Percentiles rank a stretch among this genome's conserved stretches.
Evolutionary conservation across 2,113 vertebrate genomes (phyloP).

Genomic region (Clarias gariepinus): DNA sequence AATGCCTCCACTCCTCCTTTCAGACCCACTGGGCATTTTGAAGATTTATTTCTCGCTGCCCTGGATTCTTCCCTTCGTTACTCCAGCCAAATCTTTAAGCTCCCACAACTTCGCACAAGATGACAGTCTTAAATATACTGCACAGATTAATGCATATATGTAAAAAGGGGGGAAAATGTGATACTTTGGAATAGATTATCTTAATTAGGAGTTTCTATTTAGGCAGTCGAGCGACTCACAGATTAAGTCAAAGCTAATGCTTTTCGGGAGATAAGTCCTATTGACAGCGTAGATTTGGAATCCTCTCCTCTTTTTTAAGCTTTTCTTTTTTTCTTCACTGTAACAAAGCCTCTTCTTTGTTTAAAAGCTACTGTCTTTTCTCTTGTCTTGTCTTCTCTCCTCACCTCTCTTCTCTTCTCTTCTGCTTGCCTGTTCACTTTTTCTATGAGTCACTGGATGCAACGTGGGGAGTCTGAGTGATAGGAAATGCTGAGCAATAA

Average conservation of each 20-base stretch:
- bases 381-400: constrained; percentile 51
- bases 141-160: constrained; percentile 18
- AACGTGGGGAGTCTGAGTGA: constrained; percentile 78
- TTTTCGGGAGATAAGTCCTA: neutral
- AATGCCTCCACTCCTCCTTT: constrained; percentile 54
- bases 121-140: constrained; percentile 49
- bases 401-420: constrained; percentile 61
- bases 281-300: neutral
- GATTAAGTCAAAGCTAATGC: neutral
- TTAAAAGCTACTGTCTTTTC: constrained; percentile 29
- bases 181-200: neutral
- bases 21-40: constrained; percentile 37
- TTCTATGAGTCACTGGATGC: constrained; percentile 58
- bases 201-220: constrained; percentile 5
- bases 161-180: neutral
- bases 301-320: neutral
- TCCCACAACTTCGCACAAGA: constrained; percentile 45
- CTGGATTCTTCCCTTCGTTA: constrained; percentile 33
- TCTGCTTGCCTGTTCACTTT: constrained; percentile 59
- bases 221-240: neutral
- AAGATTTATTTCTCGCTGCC: constrained; percentile 54
- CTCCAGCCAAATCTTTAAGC: constrained; percentile 29
- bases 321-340: neutral
- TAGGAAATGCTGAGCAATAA: constrained; percentile 78
- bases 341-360: constrained; percentile 9